Percentiles rank a stretch among this genome's conserved stretches.
Evolutionary conservation across 2,113 vertebrate species (phyloP).

Genomic region (Corythaixoides concolor): DNA sequence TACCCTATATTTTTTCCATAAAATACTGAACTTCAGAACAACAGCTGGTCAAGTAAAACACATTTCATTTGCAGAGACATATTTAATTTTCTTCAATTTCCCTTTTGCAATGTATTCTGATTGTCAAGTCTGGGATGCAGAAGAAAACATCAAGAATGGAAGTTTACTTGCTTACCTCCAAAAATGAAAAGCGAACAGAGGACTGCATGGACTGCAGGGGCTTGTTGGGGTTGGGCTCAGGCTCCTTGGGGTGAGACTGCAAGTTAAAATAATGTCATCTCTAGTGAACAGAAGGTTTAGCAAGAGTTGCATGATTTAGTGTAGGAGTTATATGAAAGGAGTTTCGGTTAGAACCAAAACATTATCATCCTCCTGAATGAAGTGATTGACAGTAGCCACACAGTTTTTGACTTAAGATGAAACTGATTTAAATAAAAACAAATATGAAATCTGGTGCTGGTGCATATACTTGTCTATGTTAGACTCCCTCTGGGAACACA

Average conservation of each 20-base stretch:
- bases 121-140: not conserved
- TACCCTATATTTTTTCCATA: not conserved
- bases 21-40: conserved; percentile 12
- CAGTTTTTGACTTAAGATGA: not conserved
- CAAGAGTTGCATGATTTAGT: conserved; percentile 41
- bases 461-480: not conserved
- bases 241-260: conserved; percentile 98
- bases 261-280: conserved; percentile 94
- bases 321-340: not conserved
- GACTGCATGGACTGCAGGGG: conserved; percentile 98
- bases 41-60: not conserved
- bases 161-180: conserved; percentile 93
- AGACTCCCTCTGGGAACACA: not conserved
- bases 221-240: conserved; percentile 99
- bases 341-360: conserved; percentile 23
- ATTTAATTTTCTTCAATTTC: not conserved
- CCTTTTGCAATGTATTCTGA: not conserved
- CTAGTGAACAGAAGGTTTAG: conserved; percentile 72
- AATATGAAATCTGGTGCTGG: conserved; percentile 11
- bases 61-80: not conserved
- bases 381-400: not conserved
- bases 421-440: conserved; percentile 33
- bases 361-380: not conserved
- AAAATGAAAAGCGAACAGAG: conserved; percentile 98
- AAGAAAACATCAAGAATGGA: conserved; percentile 56